phyloP scores from a whole-genome alignment of 2,797 vertebrate species.

The Amniataba percoides region DNA sequence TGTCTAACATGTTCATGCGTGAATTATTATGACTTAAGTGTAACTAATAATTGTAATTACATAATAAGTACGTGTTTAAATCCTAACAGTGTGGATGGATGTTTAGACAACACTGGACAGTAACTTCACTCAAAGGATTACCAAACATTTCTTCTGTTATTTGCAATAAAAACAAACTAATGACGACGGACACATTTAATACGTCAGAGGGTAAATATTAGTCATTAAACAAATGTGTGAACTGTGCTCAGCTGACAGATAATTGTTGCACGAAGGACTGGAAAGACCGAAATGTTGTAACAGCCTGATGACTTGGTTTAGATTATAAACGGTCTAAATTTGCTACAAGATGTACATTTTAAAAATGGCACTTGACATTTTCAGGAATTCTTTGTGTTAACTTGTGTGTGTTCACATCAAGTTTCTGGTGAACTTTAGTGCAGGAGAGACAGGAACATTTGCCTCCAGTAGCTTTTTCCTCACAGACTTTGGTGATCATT shows the following conservation, averaged over 20 bases:
- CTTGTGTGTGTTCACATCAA: conserved; percentile 26
- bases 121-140: not conserved
- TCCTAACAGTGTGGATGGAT: not conserved
- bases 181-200: not conserved
- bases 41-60: not conserved
- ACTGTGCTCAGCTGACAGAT: not conserved
- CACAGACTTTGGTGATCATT: conserved; percentile 43
- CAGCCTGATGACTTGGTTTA: not conserved
- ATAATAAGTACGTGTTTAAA: not conserved
- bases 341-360: not conserved
- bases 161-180: not conserved
- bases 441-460: not conserved
- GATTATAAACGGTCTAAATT: not conserved
- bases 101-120: not conserved
- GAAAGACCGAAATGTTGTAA: not conserved
- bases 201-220: not conserved
- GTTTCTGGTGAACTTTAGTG: conserved; percentile 28
- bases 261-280: not conserved
- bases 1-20: not conserved
- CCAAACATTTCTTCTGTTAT: not conserved
- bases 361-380: not conserved
- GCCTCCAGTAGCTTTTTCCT: conserved; percentile 19
- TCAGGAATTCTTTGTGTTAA: not conserved
- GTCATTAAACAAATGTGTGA: not conserved
- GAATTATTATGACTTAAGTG: conserved; percentile 2